Evolutionary conservation across 1,140 invertebrate species (phyloP), one percentile per base, ranked within the genome.

Genomic region (Saccostrea glomerata): DNA sequence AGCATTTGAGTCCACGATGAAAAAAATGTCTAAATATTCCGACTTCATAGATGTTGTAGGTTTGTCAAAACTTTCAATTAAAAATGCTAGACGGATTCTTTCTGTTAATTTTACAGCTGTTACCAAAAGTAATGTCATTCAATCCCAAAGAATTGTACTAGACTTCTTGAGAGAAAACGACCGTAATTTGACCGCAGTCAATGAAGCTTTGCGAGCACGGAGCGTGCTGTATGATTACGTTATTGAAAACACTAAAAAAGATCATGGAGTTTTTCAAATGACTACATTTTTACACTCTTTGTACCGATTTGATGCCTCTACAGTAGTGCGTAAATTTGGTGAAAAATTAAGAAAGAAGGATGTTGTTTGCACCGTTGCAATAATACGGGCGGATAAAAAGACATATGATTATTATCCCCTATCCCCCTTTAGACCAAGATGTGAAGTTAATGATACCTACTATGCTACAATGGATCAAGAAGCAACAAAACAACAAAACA

Each of bases 31-130:
- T 15, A 30, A 47, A 36, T 36, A n/a, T 30, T 17, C 20, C 25
- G 73, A 82, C 25, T 82, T 82, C 25, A 17, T 47, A 82, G 73
- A 82, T 30, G 73, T 82, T 30, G 9, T 82, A n/a, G 73, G 73
- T 30, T 82, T 82, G 25, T 6, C 25, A 23, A 82, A 47, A 82
- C 73, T 30, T 17, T 25, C 73, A 30, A 25, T 82, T n/a, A 36
- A 30, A 30, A 36, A 36, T 6, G 25, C 25, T 17, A n/a, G 13
- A 25, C 40, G 4, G 5, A 82, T 82, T 82, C 40, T 82, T 25
- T n/a, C 4, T 30, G 40, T 47, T 15, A 17, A 82, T 30, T 82
- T 82, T 30, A 7, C 25, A 36, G 30, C 3, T 0, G 73, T 25
- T 30, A 23, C 25, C 11, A 82, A 82, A 30, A 25, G 12, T 17